These are phyloP conservation scores for Dendrophyllia cribrosa DNA, from an alignment of 64 coral and sea anemone genomes.

Conservation along the genomic window DNA sequence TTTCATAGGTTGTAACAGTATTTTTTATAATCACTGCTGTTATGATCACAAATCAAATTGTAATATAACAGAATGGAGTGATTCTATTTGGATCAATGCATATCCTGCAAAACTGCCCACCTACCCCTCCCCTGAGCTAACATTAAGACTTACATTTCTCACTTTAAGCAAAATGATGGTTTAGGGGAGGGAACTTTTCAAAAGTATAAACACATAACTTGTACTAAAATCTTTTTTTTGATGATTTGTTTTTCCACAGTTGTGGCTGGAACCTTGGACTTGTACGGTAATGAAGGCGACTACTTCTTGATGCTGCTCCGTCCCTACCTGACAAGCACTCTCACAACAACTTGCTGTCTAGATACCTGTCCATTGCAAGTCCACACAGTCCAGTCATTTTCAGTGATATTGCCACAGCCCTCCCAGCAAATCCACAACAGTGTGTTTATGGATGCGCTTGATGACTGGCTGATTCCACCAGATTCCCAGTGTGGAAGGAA, in stretches of 20 bases:
- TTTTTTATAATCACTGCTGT: no score
- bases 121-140: no score
- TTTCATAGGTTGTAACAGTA: no score
- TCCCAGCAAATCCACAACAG: not conserved
- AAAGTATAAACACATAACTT: no score
- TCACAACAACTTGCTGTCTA: constrained; percentile 33
- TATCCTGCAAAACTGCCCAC: no score
- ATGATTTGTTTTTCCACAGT: not conserved
- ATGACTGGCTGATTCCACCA: constrained; percentile 21
- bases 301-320: constrained; percentile 34
- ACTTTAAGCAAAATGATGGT: no score
- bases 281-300: constrained; percentile 61
- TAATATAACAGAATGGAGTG: no score
- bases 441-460: constrained; percentile 31
- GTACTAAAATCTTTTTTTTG: not conserved
- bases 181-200: no score
- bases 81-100: no score
- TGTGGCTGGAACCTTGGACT: constrained; percentile 15
- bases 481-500: constrained; percentile 37
- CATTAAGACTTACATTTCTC: no score
- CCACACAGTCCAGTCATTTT: constrained; percentile 21
- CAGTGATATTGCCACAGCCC: constrained; percentile 42
- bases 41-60: no score
- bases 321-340: constrained; percentile 56
- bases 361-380: constrained; percentile 33